Conservation (phyloP, 2,113 vertebrate genomes). For the Ginglymostoma cirratum region DNA sequence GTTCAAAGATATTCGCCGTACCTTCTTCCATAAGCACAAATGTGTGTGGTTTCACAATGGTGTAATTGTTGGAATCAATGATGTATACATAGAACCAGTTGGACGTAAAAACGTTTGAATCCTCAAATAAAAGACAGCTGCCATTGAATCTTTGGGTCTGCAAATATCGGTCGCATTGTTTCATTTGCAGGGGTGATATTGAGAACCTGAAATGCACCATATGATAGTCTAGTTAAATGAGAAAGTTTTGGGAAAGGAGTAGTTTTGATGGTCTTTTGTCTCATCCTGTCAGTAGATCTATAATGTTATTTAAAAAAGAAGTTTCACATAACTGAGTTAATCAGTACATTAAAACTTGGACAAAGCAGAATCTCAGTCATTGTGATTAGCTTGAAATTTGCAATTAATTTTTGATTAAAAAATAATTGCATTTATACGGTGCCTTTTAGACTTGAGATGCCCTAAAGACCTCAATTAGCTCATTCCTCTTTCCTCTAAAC, state of each 20-base stretch:
- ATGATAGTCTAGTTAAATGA: not conserved
- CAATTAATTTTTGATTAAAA: not conserved
- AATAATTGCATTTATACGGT: not conserved
- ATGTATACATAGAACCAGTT: not conserved
- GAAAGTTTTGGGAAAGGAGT: not conserved
- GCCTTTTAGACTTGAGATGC: not conserved
- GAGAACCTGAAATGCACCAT: not conserved
- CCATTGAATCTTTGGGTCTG: not conserved
- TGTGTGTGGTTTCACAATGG: not conserved
- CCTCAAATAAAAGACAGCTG: not conserved
- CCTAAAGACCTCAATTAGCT: not conserved
- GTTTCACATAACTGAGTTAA: not conserved
- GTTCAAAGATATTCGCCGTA: not conserved
- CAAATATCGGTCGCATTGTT: not conserved
- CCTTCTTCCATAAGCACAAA: not conserved
- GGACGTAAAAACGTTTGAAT: rapidly evolving
- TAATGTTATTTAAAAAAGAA: too few species aligned
- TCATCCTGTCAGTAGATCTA: not conserved
- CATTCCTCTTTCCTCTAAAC: not conserved
- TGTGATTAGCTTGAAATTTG: not conserved
- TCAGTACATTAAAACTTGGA: not conserved
- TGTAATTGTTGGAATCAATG: not conserved
- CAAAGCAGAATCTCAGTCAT: not conserved
- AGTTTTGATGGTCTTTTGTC: not conserved
- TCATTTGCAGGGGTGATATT: not conserved